Evolutionary conservation across 53 echinoderm and acorn worm species (phyloP).

Genomic region (Crossaster papposus): DNA sequence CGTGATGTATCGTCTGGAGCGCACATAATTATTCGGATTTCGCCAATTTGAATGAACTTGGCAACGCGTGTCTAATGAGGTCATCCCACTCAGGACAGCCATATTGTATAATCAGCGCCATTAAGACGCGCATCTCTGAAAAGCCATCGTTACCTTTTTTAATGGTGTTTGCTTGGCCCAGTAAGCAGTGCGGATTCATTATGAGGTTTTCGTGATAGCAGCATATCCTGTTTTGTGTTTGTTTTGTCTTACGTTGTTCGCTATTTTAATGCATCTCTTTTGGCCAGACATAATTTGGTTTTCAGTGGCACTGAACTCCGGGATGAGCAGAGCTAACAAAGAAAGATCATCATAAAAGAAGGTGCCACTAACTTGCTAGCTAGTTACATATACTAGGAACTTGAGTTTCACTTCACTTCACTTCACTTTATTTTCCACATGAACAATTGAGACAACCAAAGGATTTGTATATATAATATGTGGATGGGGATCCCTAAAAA

Average conservation of each 20-base stretch:
- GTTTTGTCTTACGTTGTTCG: neutral
- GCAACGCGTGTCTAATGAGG: neutral
- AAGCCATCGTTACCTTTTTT: neutral
- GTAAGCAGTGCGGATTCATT: neutral
- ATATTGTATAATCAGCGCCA: neutral
- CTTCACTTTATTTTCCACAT: too few relatives aligned
- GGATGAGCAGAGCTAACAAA: too few relatives aligned
- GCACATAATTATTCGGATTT: neutral
- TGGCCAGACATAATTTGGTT: neutral
- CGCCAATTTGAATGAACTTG: neutral
- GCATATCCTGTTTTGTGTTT: neutral
- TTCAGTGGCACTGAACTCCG: neutral
- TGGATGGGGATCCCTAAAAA: too few relatives aligned
- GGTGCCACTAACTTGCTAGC: too few relatives aligned
- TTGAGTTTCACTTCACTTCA: too few relatives aligned
- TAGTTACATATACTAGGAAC: too few relatives aligned
- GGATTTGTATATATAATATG: too few relatives aligned
- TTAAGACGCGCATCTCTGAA: neutral
- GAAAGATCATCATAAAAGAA: too few relatives aligned
- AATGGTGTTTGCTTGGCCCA: slow-evolving; percentile 8
- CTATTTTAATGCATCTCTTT: neutral
- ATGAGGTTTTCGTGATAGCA: neutral
- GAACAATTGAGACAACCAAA: too few relatives aligned
- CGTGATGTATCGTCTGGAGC: neutral
- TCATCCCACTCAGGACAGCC: neutral